phyloP scores from a whole-genome alignment of 2,113 vertebrate genomes.

The Atherinomorus stipes region DNA sequence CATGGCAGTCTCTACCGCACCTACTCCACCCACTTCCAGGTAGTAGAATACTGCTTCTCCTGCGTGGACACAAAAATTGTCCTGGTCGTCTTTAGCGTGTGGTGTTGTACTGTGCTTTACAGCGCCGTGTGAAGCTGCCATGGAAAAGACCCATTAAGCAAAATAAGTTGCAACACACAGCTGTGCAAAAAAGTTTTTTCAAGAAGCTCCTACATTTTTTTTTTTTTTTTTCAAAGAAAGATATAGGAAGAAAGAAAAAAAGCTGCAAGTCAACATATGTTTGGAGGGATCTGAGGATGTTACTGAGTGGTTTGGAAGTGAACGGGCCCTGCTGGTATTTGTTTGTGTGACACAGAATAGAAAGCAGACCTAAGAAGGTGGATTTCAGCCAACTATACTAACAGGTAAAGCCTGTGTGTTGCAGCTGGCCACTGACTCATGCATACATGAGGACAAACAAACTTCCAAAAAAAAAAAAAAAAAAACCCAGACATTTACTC shows the following conservation, averaged over 20 bases:
- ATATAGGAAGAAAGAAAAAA: background rate
- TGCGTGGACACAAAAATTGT: too few species aligned
- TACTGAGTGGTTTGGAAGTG: slow-evolving; percentile 56
- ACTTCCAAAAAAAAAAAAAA: slow-evolving; percentile 14
- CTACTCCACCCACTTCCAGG: too few species aligned
- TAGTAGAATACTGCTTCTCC: too few species aligned
- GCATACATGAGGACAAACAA: slow-evolving; percentile 26
- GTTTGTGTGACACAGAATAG: slow-evolving; percentile 73
- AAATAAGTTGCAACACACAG: slow-evolving; percentile 19
- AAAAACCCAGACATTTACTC: slow-evolving; percentile 1
- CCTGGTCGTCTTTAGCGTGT: too few species aligned
- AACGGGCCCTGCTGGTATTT: slow-evolving; percentile 64
- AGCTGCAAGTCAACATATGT: slow-evolving; percentile 55
- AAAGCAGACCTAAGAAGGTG: slow-evolving; percentile 66
- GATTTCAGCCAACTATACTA: slow-evolving; percentile 57
- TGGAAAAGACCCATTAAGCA: too few species aligned
- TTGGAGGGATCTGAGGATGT: slow-evolving; percentile 59
- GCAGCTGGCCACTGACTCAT: slow-evolving; percentile 71
- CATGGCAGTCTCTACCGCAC: too few species aligned
- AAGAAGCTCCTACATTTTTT: slow-evolving; percentile 2
- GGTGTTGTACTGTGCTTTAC: too few species aligned
- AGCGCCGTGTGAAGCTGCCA: too few species aligned
- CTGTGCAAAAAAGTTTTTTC: slow-evolving; percentile 23
- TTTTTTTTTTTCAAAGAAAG: background rate
- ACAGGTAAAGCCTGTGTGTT: slow-evolving; percentile 59